These are phyloP conservation scores for Plecturocebus donacophilus DNA, from an alignment of 2,113 vertebrate genomes.

Conservation along the genomic window DNA sequence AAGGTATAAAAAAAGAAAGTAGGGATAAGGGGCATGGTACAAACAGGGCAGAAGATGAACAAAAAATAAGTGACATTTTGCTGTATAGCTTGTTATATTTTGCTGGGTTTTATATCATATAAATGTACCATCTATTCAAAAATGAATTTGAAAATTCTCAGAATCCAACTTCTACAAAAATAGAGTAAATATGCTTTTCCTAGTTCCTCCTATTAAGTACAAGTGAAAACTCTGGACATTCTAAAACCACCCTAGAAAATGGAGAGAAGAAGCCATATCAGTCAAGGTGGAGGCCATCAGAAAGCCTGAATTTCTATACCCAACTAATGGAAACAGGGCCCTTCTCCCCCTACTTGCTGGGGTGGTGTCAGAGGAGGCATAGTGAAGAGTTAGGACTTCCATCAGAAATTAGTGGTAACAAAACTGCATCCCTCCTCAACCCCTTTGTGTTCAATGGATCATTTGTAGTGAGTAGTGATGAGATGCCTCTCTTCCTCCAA, in stretches of 20 bases:
- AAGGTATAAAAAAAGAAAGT: neutral
- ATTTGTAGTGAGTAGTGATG: neutral
- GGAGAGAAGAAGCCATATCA: neutral
- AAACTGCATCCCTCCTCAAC: neutral
- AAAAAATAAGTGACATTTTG: neutral
- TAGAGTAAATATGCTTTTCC: neutral
- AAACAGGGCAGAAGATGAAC: neutral
- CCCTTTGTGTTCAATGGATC: neutral
- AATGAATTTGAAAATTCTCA: slow-evolving; percentile 15
- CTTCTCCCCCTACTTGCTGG: fast-evolving
- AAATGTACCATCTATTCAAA: neutral
- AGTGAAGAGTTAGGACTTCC: neutral
- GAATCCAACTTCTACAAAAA: neutral
- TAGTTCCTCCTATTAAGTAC: neutral
- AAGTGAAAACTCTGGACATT: neutral
- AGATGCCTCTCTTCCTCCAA: neutral
- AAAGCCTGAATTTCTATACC: neutral
- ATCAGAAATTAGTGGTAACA: neutral
- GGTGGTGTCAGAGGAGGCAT: neutral
- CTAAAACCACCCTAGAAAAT: neutral
- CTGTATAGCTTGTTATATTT: neutral
- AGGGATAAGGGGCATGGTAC: neutral
- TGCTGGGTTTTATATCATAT: neutral
- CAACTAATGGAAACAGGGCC: neutral
- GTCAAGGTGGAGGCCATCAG: neutral